Base-by-base conservation (phyloP, 2,797 vertebrate species). In the Glyptemys insculpta region DNA sequence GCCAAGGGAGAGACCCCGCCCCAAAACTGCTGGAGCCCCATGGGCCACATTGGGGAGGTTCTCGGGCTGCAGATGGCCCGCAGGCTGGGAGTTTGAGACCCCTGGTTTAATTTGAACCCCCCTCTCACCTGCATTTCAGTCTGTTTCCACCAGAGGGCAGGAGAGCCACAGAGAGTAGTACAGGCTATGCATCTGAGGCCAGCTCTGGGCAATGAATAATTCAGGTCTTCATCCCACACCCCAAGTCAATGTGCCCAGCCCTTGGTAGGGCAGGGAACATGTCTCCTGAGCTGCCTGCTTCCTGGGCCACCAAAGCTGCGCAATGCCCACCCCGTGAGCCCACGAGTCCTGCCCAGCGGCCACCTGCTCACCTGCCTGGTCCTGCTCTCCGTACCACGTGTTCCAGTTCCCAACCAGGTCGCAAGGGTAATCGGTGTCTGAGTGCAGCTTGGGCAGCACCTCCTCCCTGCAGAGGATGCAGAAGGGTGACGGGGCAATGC, bases 321-420 rank as follows among this genome's bases (percentile, higher is more conserved):
- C 57, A 65, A 57, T 23, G 14, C 25, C 41, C 8, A 56, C 14
- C 56, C 25, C 50, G 23, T 21, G 52, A 53, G 79, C 21, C 62
- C 62, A 65, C 2, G 8, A 9, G 62, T 0, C 0, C 47, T 15
- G 29, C 57, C 80, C 2, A 1, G 44, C 19, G 18, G 5, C 34
- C 37, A 37, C 54, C 74, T 1, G 29, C 98, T 98, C 96, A 99
- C 99, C 99, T 93, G 99, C 99, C 97, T 99, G 99, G 97, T 99
- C 99, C 97, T 99, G 99, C 41, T 99, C 99, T 52, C 99, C 99
- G 0, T 99, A 99, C 99, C 99, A 99, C 0, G 99, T 99, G 91
- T 99, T 99, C 99, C 99, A 99, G 98, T 99, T 99, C 78, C 99
- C 99, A 34, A 99, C 98, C n/a, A 99, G 98, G 65, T 99, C 99